These are phyloP conservation scores for Acomys russatus DNA, from an alignment of 2,797 vertebrate genomes.

Conservation along the genomic window DNA sequence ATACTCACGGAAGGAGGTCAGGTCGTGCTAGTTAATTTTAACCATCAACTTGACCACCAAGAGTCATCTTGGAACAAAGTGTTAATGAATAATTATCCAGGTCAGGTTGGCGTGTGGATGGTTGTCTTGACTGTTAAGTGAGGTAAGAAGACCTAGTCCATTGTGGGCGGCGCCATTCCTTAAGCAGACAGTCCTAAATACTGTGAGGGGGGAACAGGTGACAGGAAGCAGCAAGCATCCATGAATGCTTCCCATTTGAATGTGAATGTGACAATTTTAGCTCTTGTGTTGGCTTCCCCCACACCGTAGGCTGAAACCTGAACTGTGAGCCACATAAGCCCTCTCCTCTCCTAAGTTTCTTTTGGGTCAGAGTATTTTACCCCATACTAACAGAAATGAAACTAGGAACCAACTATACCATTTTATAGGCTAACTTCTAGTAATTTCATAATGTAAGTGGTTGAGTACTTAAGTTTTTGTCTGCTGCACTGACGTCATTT, in stretches of 20 bases:
- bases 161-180: background rate
- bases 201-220: background rate
- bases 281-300: background rate
- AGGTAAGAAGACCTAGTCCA: background rate
- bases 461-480: background rate
- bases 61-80: background rate
- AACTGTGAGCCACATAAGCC: background rate
- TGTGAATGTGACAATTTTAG: background rate
- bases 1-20: background rate
- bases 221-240: background rate
- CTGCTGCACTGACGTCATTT: background rate
- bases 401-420: background rate
- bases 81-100: background rate
- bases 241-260: background rate
- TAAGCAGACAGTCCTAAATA: background rate
- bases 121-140: background rate
- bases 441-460: background rate
- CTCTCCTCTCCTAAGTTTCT: background rate
- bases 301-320: background rate
- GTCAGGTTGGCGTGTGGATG: background rate
- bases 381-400: background rate
- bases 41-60: background rate
- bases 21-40: background rate
- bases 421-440: background rate
- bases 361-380: background rate